phyloP scores from a whole-genome alignment of 2,888 invertebrate genomes.

The Nephrotoma guestfalica region DNA sequence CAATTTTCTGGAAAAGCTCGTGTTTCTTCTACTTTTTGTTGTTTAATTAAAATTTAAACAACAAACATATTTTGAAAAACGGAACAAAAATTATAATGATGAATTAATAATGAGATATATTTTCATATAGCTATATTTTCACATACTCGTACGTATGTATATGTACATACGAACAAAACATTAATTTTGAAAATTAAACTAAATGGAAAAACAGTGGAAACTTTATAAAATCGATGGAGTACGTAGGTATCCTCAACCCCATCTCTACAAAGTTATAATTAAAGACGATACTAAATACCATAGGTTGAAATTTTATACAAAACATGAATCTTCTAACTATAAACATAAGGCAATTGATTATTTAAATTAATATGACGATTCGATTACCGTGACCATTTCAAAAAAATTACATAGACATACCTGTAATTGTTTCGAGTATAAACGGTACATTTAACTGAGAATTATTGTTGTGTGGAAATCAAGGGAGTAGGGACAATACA shows the following conservation, averaged over 20 bases:
- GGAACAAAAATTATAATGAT: neutral
- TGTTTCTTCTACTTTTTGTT: neutral
- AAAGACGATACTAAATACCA: neutral
- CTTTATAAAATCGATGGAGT: neutral
- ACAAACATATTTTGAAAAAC: neutral
- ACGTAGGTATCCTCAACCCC: neutral
- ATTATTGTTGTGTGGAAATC: too few relatives aligned
- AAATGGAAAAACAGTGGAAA: neutral
- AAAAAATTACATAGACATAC: neutral
- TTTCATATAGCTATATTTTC: neutral
- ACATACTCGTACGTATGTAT: too few relatives aligned
- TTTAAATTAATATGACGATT: neutral
- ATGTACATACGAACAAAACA: neutral
- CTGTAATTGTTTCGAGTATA: too few relatives aligned
- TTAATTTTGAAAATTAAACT: neutral
- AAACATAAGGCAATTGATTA: neutral
- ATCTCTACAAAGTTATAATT: neutral
- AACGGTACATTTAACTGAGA: too few relatives aligned
- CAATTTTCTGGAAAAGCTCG: neutral
- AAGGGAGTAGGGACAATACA: too few relatives aligned
- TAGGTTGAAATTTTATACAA: neutral
- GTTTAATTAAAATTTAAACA: neutral
- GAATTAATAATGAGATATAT: neutral
- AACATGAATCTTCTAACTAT: neutral
- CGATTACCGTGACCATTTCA: neutral